Conservation (phyloP, 1,140 invertebrate species). For the Brachionus asplanchnoidis region DNA sequence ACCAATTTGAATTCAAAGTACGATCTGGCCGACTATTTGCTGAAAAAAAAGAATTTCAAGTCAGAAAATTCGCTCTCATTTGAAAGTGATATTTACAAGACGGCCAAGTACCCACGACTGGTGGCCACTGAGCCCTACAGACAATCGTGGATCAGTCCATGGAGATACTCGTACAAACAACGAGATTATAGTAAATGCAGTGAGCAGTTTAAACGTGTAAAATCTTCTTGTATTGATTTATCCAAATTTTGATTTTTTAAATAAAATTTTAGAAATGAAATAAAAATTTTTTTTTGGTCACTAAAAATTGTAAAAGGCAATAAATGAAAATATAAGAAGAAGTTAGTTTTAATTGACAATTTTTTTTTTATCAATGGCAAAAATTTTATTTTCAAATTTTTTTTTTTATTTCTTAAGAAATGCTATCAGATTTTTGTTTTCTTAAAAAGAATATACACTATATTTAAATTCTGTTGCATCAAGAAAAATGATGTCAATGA, state of each 20-base stretch:
- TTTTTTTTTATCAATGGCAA: too few species aligned
- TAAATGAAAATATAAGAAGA: too few species aligned
- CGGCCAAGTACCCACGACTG: background rate
- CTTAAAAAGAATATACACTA: too few species aligned
- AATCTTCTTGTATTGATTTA: conserved; percentile 14
- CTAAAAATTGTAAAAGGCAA: too few species aligned
- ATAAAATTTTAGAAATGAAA: too few species aligned
- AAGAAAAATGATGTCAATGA: too few species aligned
- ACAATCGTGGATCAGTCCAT: background rate
- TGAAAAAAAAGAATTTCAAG: background rate
- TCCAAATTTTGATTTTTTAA: background rate
- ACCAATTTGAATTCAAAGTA: background rate
- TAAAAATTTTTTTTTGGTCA: too few species aligned
- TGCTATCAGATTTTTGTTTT: too few species aligned
- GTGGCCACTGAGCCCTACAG: conserved; percentile 12
- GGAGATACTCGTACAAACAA: conserved; percentile 32
- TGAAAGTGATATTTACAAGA: conserved; percentile 19
- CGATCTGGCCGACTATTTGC: background rate
- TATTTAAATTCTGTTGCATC: too few species aligned
- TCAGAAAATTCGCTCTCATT: conserved; percentile 15
- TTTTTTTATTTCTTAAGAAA: too few species aligned
- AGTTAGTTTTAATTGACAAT: too few species aligned
- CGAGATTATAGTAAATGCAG: conserved; percentile 18
- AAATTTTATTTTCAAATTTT: too few species aligned
- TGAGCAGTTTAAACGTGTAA: conserved; percentile 25